Evolutionary conservation across 2,888 invertebrate genomes (phyloP), one percentile per base, ranked within the genome.

Genomic region (Habrosyne pyritoides): DNA sequence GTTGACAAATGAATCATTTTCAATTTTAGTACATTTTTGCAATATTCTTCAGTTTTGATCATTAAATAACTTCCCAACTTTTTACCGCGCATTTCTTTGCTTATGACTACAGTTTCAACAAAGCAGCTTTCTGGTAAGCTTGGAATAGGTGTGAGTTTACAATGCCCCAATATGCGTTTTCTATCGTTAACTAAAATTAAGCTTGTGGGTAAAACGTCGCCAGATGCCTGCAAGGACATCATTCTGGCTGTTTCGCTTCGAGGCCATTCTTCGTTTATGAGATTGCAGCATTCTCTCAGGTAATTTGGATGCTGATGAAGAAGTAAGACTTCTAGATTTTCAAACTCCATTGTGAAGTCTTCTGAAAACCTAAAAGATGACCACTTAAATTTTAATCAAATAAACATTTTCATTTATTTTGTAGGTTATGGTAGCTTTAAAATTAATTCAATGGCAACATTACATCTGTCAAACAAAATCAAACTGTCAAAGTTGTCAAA

Each of bases 211-310:
- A 97, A 90, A 53, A 88, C 85, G 77, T 97, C 96, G 75, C 95
- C 94, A 0, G 97, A 97, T 42, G 94, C 93, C 81, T 95, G 94
- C 52, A 97, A 86, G 53, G 96, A 96, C 82, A 95, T 93, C 90
- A 97, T 93, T 75, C 97, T 93, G 57, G 97, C 96, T 36, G 95
- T 95, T 81, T 95, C 95, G 75, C 97, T 97, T 71, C 97, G 93
- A 62, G 96, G 96, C 97, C 97, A 97, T 93, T 97, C 97, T n/a
- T 95, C 94, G 83, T 97, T 97, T 65, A 97, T 94, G 56, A 97
- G 89, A 68, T 94, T 93, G 79, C 96, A 96, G 77, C 97, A 96
- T 76, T 95, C 93, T 77, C 93, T 93, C 69, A 95, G 92, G 78
- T 95, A 94, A 81, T 97, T 94, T 47, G 95, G 95, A 75, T 95